Evolutionary conservation across 2,888 invertebrate genomes (phyloP), one percentile per base, ranked within the genome.

Genomic region (Merodon equestris): DNA sequence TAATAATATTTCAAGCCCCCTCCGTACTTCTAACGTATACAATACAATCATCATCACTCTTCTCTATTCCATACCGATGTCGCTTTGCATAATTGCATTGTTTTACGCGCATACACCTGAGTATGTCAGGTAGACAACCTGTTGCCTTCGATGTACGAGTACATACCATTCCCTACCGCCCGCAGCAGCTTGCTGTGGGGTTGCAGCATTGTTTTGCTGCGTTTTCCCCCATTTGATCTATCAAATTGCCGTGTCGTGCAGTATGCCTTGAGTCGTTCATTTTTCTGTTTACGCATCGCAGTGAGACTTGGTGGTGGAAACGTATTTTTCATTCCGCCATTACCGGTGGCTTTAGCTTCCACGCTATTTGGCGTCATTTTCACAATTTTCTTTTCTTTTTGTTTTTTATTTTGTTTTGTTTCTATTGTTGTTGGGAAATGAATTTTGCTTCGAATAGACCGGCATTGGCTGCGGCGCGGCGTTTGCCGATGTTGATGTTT

Each of bases 21-120:
- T 61, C 47, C 9, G 3, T 57, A 57, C 5, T 9, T 4, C 10
- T 10, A 9, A 10, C 7, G 40, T 27, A 14, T 53, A 34, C 54
- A 27, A 13, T 54, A 42, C 38, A 47, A 58, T 53, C 50, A 42
- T 51, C 66, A 45, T 54, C 67, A 36, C 56, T 73, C 60, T 54
- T 56, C 54, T 17, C 13, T 34, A 54, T n/a, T n/a, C n/a, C n/a
- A n/a, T n/a, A n/a, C n/a, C n/a, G n/a, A 36, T 74, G 13, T 42
- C 56, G 12, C 44, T 61, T 67, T 61, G 61, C 38, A 61, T 74
- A 74, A 61, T 68, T 38, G 60, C 56, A 68, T 74, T 74, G 74
- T 67, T 68, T 67, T 45, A 60, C 54, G 67, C 58, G 57, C n/a
- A 53, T 67, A 54, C 66, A 73, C 58, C 54, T 60, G 27, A 57